Evolutionary conservation across 2,888 invertebrate genomes (phyloP).

Genomic region (Apodemia duryi): DNA sequence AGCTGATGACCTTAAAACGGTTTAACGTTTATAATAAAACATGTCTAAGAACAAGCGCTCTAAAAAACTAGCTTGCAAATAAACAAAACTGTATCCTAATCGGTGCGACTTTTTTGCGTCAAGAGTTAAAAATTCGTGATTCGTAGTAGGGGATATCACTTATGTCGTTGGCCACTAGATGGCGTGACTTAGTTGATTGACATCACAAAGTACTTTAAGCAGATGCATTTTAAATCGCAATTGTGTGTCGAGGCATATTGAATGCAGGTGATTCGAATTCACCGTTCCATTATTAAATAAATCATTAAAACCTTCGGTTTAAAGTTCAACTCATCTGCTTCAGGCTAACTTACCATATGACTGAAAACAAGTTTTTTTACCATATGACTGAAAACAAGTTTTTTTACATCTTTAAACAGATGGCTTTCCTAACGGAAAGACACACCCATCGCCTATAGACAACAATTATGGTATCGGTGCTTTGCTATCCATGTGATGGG

Average conservation of each 20-base stretch:
- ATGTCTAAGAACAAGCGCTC: too few species aligned
- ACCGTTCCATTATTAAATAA: conserved; percentile 3
- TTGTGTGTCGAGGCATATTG: conserved; percentile 1
- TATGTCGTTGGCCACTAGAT: conserved; percentile 47
- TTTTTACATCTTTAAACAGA: too few species aligned
- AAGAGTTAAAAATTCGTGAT: background rate
- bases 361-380: background rate
- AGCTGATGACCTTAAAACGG: too few species aligned
- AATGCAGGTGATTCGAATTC: background rate
- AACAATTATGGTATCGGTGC: too few species aligned
- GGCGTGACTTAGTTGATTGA: conserved; percentile 52
- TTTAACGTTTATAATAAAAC: too few species aligned
- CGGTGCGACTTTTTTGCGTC: too few species aligned
- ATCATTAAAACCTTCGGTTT: background rate
- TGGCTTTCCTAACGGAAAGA: too few species aligned
- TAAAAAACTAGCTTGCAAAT: too few species aligned
- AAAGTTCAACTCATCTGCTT: background rate
- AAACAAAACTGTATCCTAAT: too few species aligned
- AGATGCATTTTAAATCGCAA: conserved; percentile 12
- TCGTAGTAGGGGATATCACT: conserved; percentile 37
- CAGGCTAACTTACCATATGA: background rate
- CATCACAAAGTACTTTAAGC: conserved; percentile 34
- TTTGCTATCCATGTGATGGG: too few species aligned
- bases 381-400: background rate
- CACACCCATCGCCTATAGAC: too few species aligned